Base-by-base conservation (phyloP, 1,140 invertebrate genomes). In the Drosophila mauritiana region DNA sequence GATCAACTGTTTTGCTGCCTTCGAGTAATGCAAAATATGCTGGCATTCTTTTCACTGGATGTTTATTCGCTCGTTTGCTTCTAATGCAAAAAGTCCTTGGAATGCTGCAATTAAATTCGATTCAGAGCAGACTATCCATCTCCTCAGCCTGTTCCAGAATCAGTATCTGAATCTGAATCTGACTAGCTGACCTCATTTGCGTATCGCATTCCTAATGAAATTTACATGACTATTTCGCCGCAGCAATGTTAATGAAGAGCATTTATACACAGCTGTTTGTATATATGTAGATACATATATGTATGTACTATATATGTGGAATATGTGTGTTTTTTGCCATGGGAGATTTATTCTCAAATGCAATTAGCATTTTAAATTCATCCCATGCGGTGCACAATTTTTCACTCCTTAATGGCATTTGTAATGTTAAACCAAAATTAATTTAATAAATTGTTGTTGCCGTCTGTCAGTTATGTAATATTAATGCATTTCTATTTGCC, bases 281-380 rank as follows among this genome's bases (percentile, higher is more conserved):
- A 27, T 40, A 25, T 37, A 31, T 36, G 22, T 20, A 27, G n/a
- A n/a, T 69, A 34, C 0, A 20, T 70, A 62, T 22, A 61, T 46
- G 49, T 72, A 39, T 11, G 12, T 31, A 31, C 8, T 7, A 31
- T 31, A 6, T 31, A 10, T 31, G 0, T 31, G 31, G 17, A 34
- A 17, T 20, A 11, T 43, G 34, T 58, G 34, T 58, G 34, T 39
- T 68, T 64, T 63, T 57, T 42, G 61, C 68, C 64, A 78, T 78
- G 49, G 52, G 61, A 86, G 83, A 88, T 82, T 88, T 86, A 86
- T 88, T 72, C 73, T 54, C 74, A 78, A 82, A 76, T 88, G 83
- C 78, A 86, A 86, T 86, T 85, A 88, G 78, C 74, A 82, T 86
- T 88, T 88, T 78, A 74, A 75, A 88, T 82, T 75, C 61, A 75